Evolutionary conservation across 2,797 vertebrate species (phyloP).

Genomic region (Pantherophis vulpinus): DNA sequence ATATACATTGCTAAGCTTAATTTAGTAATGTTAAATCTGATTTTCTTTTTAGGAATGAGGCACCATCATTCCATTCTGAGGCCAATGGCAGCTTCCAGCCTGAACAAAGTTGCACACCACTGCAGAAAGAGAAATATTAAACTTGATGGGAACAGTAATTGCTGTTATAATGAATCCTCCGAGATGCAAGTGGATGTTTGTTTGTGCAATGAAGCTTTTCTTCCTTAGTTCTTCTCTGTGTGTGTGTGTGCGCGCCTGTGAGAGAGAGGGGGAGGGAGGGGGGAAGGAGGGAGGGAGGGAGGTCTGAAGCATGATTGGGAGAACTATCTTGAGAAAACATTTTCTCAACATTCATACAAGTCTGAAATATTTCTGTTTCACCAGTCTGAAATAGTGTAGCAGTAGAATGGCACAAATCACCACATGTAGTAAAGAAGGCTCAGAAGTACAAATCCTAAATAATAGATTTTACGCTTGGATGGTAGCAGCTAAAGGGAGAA

Average conservation of each 20-base stretch:
- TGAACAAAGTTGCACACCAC: background rate
- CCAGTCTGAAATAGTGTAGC: background rate
- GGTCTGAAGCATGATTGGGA: background rate
- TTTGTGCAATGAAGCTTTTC: background rate
- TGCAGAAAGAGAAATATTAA: background rate
- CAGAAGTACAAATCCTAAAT: background rate
- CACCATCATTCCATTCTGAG: background rate
- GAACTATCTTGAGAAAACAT: background rate
- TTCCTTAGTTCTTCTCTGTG: background rate
- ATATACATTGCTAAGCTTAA: background rate
- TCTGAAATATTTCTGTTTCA: background rate
- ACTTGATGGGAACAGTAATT: background rate
- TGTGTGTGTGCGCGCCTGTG: background rate
- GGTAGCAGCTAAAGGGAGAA: background rate
- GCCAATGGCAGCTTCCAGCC: background rate
- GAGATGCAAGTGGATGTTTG: background rate
- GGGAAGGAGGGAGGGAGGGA: background rate
- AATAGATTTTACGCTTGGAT: background rate
- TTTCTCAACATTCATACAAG: background rate
- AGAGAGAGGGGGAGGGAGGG: too few relatives aligned
- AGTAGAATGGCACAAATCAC: background rate
- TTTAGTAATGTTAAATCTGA: background rate
- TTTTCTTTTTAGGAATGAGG: background rate
- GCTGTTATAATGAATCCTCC: background rate
- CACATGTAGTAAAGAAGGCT: background rate